Percentiles rank a stretch among this genome's conserved stretches.
phyloP scores from a whole-genome alignment of 2,113 vertebrate genomes.

The Capricornis sumatraensis region DNA sequence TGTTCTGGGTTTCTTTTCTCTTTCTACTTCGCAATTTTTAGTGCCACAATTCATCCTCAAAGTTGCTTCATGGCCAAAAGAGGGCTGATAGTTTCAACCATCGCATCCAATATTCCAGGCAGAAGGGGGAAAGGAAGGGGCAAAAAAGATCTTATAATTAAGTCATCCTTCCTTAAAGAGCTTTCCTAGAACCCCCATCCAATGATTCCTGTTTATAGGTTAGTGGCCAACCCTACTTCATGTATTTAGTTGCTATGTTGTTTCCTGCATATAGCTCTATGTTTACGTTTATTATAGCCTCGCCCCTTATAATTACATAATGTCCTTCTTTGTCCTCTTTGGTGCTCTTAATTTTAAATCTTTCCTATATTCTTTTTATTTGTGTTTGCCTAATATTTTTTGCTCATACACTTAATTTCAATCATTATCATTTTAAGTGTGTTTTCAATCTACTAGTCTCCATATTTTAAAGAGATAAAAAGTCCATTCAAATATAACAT shows the following conservation, averaged over 20 bases:
- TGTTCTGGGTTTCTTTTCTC: neutral
- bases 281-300: neutral
- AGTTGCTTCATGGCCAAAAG: neutral
- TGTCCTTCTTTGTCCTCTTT: neutral
- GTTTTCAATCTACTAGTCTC: neutral
- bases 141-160: neutral
- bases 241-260: neutral
- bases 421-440: neutral
- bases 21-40: neutral
- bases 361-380: neutral
- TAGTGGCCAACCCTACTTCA: neutral
- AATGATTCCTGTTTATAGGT: neutral
- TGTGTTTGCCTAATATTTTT: neutral
- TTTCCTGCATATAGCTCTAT: neutral
- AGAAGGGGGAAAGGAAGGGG: neutral
- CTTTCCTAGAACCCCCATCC: neutral
- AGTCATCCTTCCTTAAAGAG: neutral
- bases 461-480: neutral
- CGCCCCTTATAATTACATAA: neutral
- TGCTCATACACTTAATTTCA: neutral
- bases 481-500: neutral
- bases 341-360: slow-evolving; percentile 5
- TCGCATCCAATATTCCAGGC: neutral
- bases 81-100: neutral
- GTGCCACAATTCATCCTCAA: neutral